A percentile compares a stretch with the other conserved stretches of the same genome.
These are phyloP conservation scores for Pavo muticus DNA, from an alignment of 2,113 vertebrate species.

Conservation along the genomic window DNA sequence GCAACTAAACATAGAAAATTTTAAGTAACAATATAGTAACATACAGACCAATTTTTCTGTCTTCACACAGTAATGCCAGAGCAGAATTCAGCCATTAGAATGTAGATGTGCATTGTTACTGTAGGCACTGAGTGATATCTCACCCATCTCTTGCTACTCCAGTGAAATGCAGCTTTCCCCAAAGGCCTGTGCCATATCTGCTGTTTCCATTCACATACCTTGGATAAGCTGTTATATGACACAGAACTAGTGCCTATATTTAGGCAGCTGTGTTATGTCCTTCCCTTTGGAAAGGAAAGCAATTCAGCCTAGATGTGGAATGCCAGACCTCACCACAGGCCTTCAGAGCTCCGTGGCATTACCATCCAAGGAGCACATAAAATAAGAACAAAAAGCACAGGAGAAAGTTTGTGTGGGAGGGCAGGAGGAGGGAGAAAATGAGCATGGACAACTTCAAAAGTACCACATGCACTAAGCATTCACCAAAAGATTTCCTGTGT, in stretches of 20 bases:
- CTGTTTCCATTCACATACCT: accelerated
- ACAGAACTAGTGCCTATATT: neutral
- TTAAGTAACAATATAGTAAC: neutral
- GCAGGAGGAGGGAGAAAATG: slow-evolving; percentile 7
- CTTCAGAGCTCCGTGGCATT: slow-evolving; percentile 32
- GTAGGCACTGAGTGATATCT: neutral
- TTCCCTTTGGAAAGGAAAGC: slow-evolving; percentile 7
- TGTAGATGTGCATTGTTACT: accelerated
- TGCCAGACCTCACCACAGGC: slow-evolving; percentile 26
- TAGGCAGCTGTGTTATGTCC: neutral
- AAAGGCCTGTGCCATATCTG: accelerated
- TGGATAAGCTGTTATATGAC: neutral
- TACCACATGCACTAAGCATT: slow-evolving; percentile 48
- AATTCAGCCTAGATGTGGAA: slow-evolving; percentile 32
- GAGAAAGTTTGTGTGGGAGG: neutral
- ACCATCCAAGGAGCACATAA: slow-evolving; percentile 33
- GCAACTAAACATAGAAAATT: neutral
- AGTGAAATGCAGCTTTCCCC: neutral
- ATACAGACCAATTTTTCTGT: neutral
- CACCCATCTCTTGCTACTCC: neutral
- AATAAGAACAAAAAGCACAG: slow-evolving; percentile 32
- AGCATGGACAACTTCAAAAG: slow-evolving; percentile 66
- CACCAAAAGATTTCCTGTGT: slow-evolving; percentile 71
- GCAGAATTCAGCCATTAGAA: neutral
- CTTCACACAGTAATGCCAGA: neutral